A percentile compares a stretch with the other conserved stretches of the same genome.
Conservation (phyloP, 2,113 vertebrate species). For the Pterocles orientalis region DNA sequence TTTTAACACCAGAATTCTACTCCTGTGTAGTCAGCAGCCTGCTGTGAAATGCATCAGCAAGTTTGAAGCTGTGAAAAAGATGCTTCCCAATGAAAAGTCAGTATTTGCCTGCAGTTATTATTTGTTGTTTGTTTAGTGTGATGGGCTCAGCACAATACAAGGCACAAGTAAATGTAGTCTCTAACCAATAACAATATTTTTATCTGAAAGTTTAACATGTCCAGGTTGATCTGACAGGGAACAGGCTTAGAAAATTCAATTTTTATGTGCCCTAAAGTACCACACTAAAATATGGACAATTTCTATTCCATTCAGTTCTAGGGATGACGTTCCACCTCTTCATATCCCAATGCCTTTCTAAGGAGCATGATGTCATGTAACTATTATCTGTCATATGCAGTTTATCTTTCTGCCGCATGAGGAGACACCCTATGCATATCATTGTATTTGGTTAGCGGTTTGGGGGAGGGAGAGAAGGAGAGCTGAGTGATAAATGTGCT, state of each 20-base stretch:
- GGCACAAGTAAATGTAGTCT: neutral
- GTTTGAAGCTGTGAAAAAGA: slow-evolving; percentile 28
- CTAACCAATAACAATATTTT: neutral
- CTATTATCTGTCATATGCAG: neutral
- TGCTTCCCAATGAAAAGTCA: slow-evolving; percentile 9
- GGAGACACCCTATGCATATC: neutral
- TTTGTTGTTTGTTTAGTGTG: neutral
- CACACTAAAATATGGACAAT: neutral
- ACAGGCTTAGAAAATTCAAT: neutral
- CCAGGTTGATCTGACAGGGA: neutral
- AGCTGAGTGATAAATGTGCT: neutral
- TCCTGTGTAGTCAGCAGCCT: slow-evolving; percentile 43
- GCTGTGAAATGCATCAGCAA: slow-evolving; percentile 58
- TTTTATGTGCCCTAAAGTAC: neutral
- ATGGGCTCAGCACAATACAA: neutral
- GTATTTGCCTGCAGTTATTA: neutral
- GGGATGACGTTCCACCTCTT: neutral
- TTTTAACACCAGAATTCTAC: slow-evolving; percentile 62
- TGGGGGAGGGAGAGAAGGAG: neutral
- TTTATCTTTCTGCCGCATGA: neutral
- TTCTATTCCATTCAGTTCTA: neutral
- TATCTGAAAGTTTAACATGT: neutral
- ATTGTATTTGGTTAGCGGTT: neutral
- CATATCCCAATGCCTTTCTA: neutral
- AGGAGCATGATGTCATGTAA: neutral